Evolutionary conservation across 1,140 invertebrate species (phyloP).

Genomic region (Leptinotarsa texana): DNA sequence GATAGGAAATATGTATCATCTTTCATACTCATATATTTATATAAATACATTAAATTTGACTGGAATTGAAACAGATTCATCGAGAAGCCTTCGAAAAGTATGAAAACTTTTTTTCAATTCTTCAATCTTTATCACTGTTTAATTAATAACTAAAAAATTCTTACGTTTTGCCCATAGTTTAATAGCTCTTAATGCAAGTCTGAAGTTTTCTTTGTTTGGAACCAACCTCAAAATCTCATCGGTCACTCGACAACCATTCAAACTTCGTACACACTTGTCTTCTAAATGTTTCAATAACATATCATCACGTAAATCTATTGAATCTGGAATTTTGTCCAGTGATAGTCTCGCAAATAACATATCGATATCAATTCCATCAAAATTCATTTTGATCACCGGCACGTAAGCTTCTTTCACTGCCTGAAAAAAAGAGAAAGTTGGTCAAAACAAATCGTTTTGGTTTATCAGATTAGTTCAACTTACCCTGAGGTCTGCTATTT

Average conservation of each 20-base stretch:
- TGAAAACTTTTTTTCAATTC: neutral
- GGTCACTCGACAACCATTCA: constrained; percentile 98
- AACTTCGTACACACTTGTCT: constrained; percentile 92
- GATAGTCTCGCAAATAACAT: constrained; percentile 94
- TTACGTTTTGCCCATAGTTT: constrained; percentile 99
- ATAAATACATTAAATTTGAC: no score
- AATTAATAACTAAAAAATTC: constrained; percentile 41
- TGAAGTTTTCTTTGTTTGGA: constrained; percentile 93
- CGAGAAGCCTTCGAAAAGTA: no score
- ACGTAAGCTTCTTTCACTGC: constrained; percentile 98
- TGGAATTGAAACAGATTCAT: no score
- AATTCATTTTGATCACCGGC: constrained; percentile 99
- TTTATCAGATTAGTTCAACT: constrained; percentile 33
- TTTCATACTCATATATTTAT: no score
- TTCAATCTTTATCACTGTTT: neutral
- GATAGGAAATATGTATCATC: no score
- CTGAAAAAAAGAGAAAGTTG: constrained; percentile 51
- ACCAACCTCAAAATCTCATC: constrained; percentile 97
- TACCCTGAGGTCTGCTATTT: constrained; percentile 84
- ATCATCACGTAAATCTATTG: constrained; percentile 87
- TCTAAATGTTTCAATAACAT: constrained; percentile 93
- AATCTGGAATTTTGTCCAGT: constrained; percentile 85
- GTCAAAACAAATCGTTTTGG: neutral
- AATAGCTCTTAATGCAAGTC: constrained; percentile 89
- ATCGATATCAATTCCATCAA: constrained; percentile 98